Base-by-base conservation (phyloP, 2,113 vertebrate genomes). In the Dicaeum eximium region DNA sequence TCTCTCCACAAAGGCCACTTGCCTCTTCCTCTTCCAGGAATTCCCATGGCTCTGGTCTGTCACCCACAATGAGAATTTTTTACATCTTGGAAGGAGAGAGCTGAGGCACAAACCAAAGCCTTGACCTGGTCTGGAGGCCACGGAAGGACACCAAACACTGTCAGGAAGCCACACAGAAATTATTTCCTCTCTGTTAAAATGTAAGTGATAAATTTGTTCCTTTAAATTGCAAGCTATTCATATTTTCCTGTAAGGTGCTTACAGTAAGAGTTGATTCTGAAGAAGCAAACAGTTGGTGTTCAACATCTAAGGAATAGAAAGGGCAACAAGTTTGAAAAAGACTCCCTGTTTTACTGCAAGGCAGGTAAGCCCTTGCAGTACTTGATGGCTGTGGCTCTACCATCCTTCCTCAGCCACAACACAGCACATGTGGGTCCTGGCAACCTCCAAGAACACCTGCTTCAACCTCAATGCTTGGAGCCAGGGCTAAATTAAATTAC, bases 201-300 rank as follows among this genome's bases (percentile, higher is more conserved):
- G 56, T 47, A 84, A 95, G 44, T 85, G 88, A 93, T 88, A 91
- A 93, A 95, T 95, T 69, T 15, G 71, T 86, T 93, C 88, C 92
- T 93, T 92, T 86, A 94, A 87, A 97, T 92, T 80, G 81, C 58
- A 95, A 96, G 89, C 95, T 93, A 93, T 91, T 95, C 40, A 79
- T 31, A 91, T 95, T 96, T 96, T 96, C 95, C 97, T 96, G 94
- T 87, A 97, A 97, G 90, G 73, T 92, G 48, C 91, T 97, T 86
- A 93, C 91, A 92, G 47, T 33, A 97, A 64, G 56, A 90, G 72
- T 22, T 70, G 58, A 57, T 66, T 74, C 51, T 95, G 88, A 45
- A 71, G 65, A 92, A 93, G 86, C 75, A 83, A 67, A 58, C 72
- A 67, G 23, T n/a, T 1, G 2, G 47, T 56, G 56, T 25, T 65